Base-by-base conservation (phyloP, 2,888 invertebrate species). In the Drosophila multiciliata region DNA sequence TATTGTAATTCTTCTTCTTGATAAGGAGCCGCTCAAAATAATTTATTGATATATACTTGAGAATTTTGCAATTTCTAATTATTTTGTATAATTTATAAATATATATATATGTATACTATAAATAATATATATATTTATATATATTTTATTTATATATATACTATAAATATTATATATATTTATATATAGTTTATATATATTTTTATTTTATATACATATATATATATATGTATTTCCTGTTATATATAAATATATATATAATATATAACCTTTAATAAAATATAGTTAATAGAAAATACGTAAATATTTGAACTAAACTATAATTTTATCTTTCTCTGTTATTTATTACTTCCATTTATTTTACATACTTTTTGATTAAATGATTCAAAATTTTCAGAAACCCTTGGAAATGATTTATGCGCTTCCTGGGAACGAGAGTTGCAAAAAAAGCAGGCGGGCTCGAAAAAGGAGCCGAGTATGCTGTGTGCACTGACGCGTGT, bases 351-450 rank as follows among this genome's bases (percentile, higher is more conserved):
- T 17, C 12, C 20, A 20, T 36, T 36, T 36, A 36, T 1, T 20
- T 17, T 7, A 36, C 40, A 15, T 57, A 57, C 38, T 3, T 49
- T 38, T 45, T 20, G 7, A 45, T 45, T 12, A 45, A 45, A 23
- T 45, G 20, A 23, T 45, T 3, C 12, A 1, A 6, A 7, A 8
- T 26, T 65, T 82, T 79, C 68, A 93, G 92, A 91, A 75, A 90
- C 74, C 7, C 92, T 96, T 36, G 96, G 96, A 1, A 94, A 95
- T 83, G 93, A 94, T 87, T 91, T 96, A 80, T 94, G 94, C 69
- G 90, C 91, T 62, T 92, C 93, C 75, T 96, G 96, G 96, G 94
- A 94, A 26, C 92, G 92, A 33, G 95, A 96, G 90, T 80, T 94
- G 20, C 66, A 87, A 26, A 78, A 73, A 23, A 87, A 93, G 91